Base-by-base conservation (phyloP, 2,888 invertebrate genomes). In the Ophion ventricosus region DNA sequence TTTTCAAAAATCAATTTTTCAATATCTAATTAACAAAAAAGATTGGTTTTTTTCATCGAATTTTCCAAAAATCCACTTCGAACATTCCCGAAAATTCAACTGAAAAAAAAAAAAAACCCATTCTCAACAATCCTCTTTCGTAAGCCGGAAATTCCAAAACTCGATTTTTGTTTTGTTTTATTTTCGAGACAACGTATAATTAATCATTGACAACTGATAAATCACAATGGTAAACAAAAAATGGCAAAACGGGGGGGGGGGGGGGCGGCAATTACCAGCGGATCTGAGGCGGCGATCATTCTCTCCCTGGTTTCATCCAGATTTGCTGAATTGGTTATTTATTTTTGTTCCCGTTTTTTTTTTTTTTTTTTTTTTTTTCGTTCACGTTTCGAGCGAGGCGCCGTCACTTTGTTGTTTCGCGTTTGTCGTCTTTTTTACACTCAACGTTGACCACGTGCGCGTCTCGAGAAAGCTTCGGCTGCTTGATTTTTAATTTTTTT, bases 251-350 rank as follows among this genome's bases (percentile, higher is more conserved):
- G n/a, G n/a, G n/a, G n/a, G n/a, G n/a, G n/a, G n/a, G n/a, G n/a
- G n/a, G n/a, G n/a, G n/a, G 26, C 20, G 29, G 29, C 54, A 83
- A 91, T 91, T 94, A 97, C 97, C 97, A 97, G 95, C 94, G 97
- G 97, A 95, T 97, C 97, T 94, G 97, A 97, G 94, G 97, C 97
- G 95, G 97, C 97, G 94, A 97, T 97, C 97, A 97, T 97, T 94
- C 94, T 95, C 94, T 96, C 95, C 94, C 95, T 96, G 95, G 95
- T 95, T 94, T 96, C 97, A 97, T 97, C 97, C 97, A 97, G 97
- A 97, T 97, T 97, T 96, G 96, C 95, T 91, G 93, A 90, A 89
- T 92, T 90, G 83, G 85, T 89, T 86, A 74, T 84, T 75, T 80
- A 74, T 70, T 64, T 78, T 66, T 69, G 11, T n/a, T 63, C 54